Evolutionary conservation across 2,888 invertebrate species (phyloP), one percentile per base, ranked within the genome.

Genomic region (Polydrusus tereticollis): DNA sequence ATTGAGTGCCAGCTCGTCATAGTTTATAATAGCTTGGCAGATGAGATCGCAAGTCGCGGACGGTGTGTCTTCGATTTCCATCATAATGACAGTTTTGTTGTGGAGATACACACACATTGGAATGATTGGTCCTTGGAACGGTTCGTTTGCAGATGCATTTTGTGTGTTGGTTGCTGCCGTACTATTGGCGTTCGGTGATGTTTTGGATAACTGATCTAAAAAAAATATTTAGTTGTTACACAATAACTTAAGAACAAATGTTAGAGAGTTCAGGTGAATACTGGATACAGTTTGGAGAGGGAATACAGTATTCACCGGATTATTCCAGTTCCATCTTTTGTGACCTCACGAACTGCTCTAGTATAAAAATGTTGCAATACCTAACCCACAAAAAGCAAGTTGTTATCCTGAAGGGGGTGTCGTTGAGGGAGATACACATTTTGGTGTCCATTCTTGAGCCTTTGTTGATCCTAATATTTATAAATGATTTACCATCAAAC

Each of bases 21-120:
- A 87, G 79, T 91, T 91, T 75, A 93, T 86, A 70, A 94, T 90
- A 75, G 92, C 88, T 75, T 88, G 87, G 76, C 87, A 85, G 79
- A 89, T 85, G 50, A 82, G 63, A 26, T 85, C 85, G 52, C 91
- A 90, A 36, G 92, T 92, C 62, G 90, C 90, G 77, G 89, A 88
- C 57, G 89, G 88, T 10, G 91, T 91, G 81, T 93, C 92, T 82
- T 94, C 94, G 82, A 97, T 90, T 82, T 96, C 95, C 87, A 97
- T 91, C 86, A 93, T 92, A 10, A 75, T 86, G 26, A 94, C 94
- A 20, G 92, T 89, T 36, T 92, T 91, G 12, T 93, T 94, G 92
- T 94, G 94, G 69, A 96, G 87, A 84, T 94, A 95, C 12, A 95
- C 90, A 83, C 93, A 93, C 16, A 92, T 90, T 10, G 92, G 92